Base-by-base conservation (phyloP, 2,797 vertebrate species). In the Smutsia temminckii region DNA sequence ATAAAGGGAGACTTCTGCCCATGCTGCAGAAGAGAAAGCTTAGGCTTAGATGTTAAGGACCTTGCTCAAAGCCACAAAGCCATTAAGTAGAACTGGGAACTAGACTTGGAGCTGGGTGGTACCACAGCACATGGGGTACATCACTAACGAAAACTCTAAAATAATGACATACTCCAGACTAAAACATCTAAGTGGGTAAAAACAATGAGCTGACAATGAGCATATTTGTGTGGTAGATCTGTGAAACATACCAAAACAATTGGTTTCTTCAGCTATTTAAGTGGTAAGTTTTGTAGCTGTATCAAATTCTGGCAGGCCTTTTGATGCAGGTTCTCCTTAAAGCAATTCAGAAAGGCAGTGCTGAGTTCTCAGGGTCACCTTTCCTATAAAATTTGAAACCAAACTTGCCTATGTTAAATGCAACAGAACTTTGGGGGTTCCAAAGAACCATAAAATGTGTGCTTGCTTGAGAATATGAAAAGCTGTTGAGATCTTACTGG, bases 61-160 rank as follows among this genome's bases (percentile, higher is more conserved):
- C 55, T 37, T 95, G 77, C 40, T 95, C 53, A 93, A 91, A 91
- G 57, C 55, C 61, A 75, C 29, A 74, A 55, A 93, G 18, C 34
- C 78, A 66, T 46, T 66, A 69, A 27, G 57, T 37, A 86, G 40
- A 88, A 91, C 9, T 72, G 53, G 80, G n/a, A 94, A 57, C 61
- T 57, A 72, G 59, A 83, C 34, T n/a, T 46, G 46, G 63, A 8
- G 12, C 8, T 29, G 17, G 25, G 49, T 40, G 53, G 42, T 5
- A 14, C 12, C 68, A 64, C 8, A 83, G 63, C 11, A 61, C 29
- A 57, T 16, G n/a, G 42, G 32, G 34, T 4, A 40, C 4, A 23
- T 87, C 40, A 51, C 40, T 59, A 78, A 85, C 32, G 55, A 49
- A 87, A 96, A 84, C 12, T 3, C 68, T 21, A 14, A 11, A 85